Base-by-base conservation (phyloP, 2,888 invertebrate genomes). In the Geophilus truncorum region DNA sequence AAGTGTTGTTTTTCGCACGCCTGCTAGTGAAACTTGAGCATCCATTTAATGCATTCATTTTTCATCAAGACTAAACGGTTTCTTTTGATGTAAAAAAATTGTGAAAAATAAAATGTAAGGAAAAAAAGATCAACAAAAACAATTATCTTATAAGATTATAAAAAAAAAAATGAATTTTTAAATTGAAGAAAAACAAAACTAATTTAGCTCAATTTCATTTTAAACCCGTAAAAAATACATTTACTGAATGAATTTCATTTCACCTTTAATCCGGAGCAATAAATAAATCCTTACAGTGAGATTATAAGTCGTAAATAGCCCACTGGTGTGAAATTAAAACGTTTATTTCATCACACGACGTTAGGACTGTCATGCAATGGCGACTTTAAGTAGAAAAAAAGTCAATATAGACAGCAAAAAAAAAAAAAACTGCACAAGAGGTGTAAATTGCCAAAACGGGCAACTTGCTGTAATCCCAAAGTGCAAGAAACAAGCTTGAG, bases 1-100 rank as follows among this genome's bases (percentile, higher is more conserved):
- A 28, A 0, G 25, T 25, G 7, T 9, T 70, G 25, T 25, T 70
- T 70, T 28, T 70, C 70, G 25, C 62, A 10, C 25, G 23, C 25
- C 62, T 25, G 70, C 1, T 28, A 70, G 0, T 70, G 70, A 70
- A 70, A 70, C 70, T 70, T 9, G 28, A 70, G 21, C 0, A 25
- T 28, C 28, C 28, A 28, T 70, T 70, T 28, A 70, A 70, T 70
- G 70, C 70, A 70, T 70, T 70, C 70, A 70, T 28, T 70, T 70
- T 28, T 25, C 70, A 70, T 70, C 25, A 70, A 70, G 25, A 15
- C 28, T 28, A 70, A 70, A 70, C 28, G 70, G 6, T 28, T 70
- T 25, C 3, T n/a, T 70, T 28, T 70, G 10, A 70, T 28, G 70
- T 70, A 25, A 70, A 57, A 57, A 18, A 6, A 45, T 12, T 4